These are phyloP conservation scores for Gnathonemus echidnorhynchus DNA, from an alignment of 2,113 vertebrate species.

Conservation along the genomic window DNA sequence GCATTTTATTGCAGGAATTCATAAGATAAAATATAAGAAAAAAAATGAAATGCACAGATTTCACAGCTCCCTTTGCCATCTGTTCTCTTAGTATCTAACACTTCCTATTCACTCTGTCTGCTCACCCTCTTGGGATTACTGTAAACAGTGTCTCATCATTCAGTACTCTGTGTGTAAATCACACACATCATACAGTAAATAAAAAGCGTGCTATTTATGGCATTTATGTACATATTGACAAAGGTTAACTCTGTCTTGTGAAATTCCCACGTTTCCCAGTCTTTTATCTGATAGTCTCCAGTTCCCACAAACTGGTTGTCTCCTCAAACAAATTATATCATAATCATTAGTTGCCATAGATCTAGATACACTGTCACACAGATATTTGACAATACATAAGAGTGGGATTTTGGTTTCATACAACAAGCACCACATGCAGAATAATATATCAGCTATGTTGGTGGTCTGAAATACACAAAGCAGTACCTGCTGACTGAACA, in stretches of 20 bases:
- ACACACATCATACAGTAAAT: neutral
- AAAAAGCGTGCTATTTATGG: neutral
- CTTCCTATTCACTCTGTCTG: neutral
- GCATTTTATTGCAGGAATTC: neutral
- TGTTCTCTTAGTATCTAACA: neutral
- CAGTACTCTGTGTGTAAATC: neutral
- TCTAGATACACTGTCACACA: neutral
- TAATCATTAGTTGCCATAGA: neutral
- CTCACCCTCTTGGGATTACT: neutral
- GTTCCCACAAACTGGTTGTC: neutral
- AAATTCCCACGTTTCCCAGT: neutral
- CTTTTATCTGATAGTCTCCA: neutral
- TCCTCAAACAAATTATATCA: neutral
- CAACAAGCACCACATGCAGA: neutral
- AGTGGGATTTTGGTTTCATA: neutral
- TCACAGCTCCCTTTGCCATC: neutral
- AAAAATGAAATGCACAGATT: constrained; percentile 6
- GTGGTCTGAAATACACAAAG: neutral
- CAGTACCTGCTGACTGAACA: neutral
- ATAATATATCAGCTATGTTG: neutral
- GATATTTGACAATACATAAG: neutral
- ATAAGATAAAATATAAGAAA: neutral
- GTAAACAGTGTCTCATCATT: neutral
- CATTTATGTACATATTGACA: neutral
- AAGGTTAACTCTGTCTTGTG: neutral